Percentiles rank a stretch among this genome's conserved stretches.
Evolutionary conservation across 2,113 vertebrate species (phyloP).

Genomic region (Anser cygnoides): DNA sequence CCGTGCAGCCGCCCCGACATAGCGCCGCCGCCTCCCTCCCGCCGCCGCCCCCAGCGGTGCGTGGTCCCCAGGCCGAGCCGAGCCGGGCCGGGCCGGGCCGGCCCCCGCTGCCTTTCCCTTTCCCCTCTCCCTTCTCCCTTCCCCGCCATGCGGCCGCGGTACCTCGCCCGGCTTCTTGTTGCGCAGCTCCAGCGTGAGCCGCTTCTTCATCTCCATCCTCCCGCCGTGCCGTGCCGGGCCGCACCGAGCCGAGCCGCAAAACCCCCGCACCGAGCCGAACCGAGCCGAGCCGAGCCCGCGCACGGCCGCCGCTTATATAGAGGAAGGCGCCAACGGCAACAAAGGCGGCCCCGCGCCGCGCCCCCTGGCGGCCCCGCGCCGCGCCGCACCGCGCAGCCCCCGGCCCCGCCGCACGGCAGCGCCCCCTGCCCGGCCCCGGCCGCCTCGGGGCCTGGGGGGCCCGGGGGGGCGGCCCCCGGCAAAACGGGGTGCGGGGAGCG

Average conservation of each 20-base stretch:
- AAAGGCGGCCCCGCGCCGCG: not conserved
- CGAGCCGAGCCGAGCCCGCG: not conserved
- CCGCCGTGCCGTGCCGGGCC: not conserved
- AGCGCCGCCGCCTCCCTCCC: too few species aligned
- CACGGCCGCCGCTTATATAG: not conserved
- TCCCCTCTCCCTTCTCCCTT: not conserved
- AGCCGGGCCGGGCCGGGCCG: not conserved
- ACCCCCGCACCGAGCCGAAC: not conserved
- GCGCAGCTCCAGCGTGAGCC: constrained; percentile 72
- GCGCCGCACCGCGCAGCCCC: not conserved
- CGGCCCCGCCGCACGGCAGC: not conserved
- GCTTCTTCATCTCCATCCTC: constrained; percentile 76
- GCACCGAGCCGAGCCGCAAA: too few species aligned
- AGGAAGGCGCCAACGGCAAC: constrained; percentile 18
- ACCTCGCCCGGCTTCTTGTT: constrained; percentile 77
- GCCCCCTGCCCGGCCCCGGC: not conserved
- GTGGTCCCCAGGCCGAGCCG: too few species aligned
- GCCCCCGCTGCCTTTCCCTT: not conserved
- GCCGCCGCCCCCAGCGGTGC: too few species aligned
- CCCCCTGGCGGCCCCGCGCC: not conserved
- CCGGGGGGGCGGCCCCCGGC: not conserved
- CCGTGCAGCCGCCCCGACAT: not conserved
- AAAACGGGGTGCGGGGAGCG: not conserved
- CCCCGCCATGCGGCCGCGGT: not conserved
- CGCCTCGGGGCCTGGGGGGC: not conserved